Base-by-base conservation (phyloP, 2,888 invertebrate species). In the Dynastes hyllus region DNA sequence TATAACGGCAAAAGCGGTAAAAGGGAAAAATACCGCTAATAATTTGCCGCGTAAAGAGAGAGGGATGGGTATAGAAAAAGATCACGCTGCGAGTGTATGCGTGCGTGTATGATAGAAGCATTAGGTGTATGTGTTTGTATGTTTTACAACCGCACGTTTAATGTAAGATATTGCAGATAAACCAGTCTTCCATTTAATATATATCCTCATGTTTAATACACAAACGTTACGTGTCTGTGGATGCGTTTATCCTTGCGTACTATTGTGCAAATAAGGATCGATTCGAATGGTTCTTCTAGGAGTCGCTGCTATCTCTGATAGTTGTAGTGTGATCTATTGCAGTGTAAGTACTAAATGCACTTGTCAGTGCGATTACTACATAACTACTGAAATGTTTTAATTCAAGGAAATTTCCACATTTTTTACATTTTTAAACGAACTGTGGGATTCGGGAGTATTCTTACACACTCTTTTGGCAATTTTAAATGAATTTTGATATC, bases 141-240 rank as follows among this genome's bases (percentile, higher is more conserved):
- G 73, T 61, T 73, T 73, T 73, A 73, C 73, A 73, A 61, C 73
- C 40, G 73, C 45, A 73, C 73, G 73, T 40, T 73, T 61, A 73
- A 61, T 73, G 73, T 73, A 73, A 61, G 73, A 73, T 45, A 69
- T 69, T 69, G 58, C 58, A 58, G 61, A 73, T 73, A 73, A 73
- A 73, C 73, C 73, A 73, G 73, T 73, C 73, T 73, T 73, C 73
- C 27, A 73, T 61, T 58, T 73, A 73, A 73, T 73, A 73, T 73
- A 73, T 73, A 58, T 61, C 73, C 58, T 61, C 40, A 45, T 40
- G 58, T 61, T 45, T 73, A 73, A 58, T 73, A 73, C 40, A 58
- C 73, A 73, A 73, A 73, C 27, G 37, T 40, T 73, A 45, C 40
- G 45, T 73, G 27, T 73, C 69, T 50, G 69, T 27, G 69, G 45